Evolutionary conservation across 92 coral and sea anemone species (phyloP).

Genomic region (Desmophyllum pertusum): DNA sequence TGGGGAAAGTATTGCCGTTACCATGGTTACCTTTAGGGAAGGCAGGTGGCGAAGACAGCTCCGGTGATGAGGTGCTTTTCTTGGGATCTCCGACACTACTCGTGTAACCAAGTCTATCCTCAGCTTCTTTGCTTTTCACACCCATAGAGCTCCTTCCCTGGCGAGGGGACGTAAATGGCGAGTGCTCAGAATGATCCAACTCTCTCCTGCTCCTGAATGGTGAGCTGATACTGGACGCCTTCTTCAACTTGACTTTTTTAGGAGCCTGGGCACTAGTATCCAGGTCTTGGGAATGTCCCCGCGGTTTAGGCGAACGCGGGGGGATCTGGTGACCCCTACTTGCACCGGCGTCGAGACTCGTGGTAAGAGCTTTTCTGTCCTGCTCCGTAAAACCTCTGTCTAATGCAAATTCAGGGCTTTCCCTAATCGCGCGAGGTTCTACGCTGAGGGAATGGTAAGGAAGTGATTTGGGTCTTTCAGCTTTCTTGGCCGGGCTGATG

Average conservation of each 20-base stretch:
- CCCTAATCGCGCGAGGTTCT: conserved; percentile 15
- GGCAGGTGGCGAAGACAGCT: conserved; percentile 74
- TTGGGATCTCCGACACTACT: conserved; percentile 35
- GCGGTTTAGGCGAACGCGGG: conserved; percentile 37
- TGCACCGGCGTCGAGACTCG: conserved; percentile 26
- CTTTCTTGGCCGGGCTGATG: conserved; percentile 40
- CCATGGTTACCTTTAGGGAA: conserved; percentile 57
- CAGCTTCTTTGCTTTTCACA: conserved; percentile 48
- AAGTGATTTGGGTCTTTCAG: conserved; percentile 65
- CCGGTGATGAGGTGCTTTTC: conserved; percentile 89
- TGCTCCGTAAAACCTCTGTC: not conserved
- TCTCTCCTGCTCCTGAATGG: conserved; percentile 54
- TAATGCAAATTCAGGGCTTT: conserved; percentile 36
- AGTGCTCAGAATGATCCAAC: conserved; percentile 37
- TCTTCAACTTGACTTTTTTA: conserved; percentile 56
- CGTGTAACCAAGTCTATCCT: conserved; percentile 33
- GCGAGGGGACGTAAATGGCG: conserved; percentile 61
- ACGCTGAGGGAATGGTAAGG: conserved; percentile 34
- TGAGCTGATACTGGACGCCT: conserved; percentile 72
- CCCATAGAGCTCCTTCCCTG: conserved; percentile 48
- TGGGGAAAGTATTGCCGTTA: not conserved
- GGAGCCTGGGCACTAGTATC: conserved; percentile 33
- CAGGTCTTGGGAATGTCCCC: conserved; percentile 4
- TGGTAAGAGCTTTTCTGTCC: conserved; percentile 7
- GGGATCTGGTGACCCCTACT: conserved; percentile 6